Evolutionary conservation across 1,140 invertebrate species (phyloP).

Genomic region (Heliconius nattereri): DNA sequence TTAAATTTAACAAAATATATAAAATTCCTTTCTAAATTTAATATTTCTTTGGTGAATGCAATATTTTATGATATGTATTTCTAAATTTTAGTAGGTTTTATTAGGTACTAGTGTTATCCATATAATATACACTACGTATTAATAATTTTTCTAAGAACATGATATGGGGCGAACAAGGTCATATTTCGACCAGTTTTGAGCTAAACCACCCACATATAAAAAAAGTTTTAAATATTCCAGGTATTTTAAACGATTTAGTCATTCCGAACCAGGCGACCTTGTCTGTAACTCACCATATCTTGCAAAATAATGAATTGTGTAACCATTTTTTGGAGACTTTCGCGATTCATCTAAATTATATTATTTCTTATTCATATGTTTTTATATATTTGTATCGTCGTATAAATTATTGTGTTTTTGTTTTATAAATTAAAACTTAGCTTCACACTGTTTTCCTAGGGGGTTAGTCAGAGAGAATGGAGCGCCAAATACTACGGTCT

Average conservation of each 20-base stretch:
- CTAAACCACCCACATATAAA: not conserved
- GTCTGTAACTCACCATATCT: conserved; percentile 18
- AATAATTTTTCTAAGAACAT: not conserved
- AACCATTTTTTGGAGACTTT: not conserved
- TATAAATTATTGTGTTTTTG: no score
- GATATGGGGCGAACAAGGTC: not conserved
- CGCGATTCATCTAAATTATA: not conserved
- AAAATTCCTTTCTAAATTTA: not conserved
- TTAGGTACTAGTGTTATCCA: not conserved
- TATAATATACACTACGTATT: not conserved
- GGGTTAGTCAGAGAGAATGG: no score
- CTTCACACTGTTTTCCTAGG: no score
- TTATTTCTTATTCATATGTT: not conserved
- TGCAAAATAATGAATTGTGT: conserved; percentile 14
- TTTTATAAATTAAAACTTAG: no score
- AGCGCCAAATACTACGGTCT: no score
- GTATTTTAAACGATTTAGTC: conserved; percentile 26
- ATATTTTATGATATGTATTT: not conserved
- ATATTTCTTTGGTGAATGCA: not conserved
- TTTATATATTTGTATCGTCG: not conserved
- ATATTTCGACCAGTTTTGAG: not conserved
- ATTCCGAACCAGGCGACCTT: conserved; percentile 26
- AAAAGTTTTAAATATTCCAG: conserved; percentile 13
- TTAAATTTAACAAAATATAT: not conserved
- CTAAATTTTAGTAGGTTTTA: not conserved